Percentiles rank a stretch among this genome's conserved stretches.
phyloP scores from a whole-genome alignment of 2,888 invertebrate genomes.

The Mythimna ferrago region DNA sequence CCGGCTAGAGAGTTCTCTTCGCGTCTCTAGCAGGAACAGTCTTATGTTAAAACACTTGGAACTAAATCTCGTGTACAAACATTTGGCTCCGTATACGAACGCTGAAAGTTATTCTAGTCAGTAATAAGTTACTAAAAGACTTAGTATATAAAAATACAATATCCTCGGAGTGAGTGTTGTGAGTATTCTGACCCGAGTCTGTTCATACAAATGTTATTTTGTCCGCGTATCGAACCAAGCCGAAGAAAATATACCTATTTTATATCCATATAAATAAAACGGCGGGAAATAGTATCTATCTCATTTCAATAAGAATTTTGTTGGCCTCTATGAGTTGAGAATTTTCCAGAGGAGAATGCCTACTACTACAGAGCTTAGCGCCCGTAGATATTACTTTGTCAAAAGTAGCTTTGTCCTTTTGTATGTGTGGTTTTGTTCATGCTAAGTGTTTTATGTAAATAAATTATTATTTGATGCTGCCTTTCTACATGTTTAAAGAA shows the following conservation, averaged over 20 bases:
- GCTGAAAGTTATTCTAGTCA: slow-evolving; percentile 11
- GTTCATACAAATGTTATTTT: slow-evolving; percentile 54
- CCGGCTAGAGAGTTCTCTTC: not conserved
- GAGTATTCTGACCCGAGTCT: slow-evolving; percentile 23
- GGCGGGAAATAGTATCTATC: slow-evolving; percentile 41
- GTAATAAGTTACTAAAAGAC: slow-evolving; percentile 33
- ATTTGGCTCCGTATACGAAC: slow-evolving; percentile 16
- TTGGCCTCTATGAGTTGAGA: slow-evolving; percentile 37
- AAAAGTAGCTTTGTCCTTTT: slow-evolving; percentile 17
- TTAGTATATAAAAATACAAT: slow-evolving; percentile 29
- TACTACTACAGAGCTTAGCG: slow-evolving; percentile 12
- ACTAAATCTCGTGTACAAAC: slow-evolving; percentile 16
- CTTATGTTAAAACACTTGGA: slow-evolving; percentile 25
- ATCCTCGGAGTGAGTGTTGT: slow-evolving; percentile 19
- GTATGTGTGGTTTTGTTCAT: slow-evolving; percentile 11
- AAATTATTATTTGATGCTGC: slow-evolving; percentile 23
- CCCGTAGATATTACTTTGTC: not conserved
- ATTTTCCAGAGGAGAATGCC: slow-evolving; percentile 19
- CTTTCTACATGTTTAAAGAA: slow-evolving; percentile 7
- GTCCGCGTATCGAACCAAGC: slow-evolving; percentile 33
- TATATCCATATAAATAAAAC: slow-evolving; percentile 44
- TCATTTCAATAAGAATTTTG: slow-evolving; percentile 57
- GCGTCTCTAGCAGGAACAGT: not conserved
- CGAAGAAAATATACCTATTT: slow-evolving; percentile 47
- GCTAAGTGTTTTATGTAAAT: slow-evolving; percentile 34